phyloP scores from a whole-genome alignment of 2,888 invertebrate genomes.

The Latrodectus elegans region DNA sequence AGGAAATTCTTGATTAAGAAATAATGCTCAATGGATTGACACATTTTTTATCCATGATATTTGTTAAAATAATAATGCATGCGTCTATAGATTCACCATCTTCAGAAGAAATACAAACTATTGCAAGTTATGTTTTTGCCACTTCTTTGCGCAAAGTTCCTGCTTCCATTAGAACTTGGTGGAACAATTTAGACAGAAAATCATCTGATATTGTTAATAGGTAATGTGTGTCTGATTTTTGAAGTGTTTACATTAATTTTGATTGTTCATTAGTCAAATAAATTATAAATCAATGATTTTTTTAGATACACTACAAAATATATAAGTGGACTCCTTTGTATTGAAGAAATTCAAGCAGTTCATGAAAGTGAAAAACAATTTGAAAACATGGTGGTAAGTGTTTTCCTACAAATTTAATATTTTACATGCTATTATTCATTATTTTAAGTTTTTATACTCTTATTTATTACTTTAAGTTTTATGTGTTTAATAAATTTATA shows the following conservation, averaged over 20 bases:
- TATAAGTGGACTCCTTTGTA: conserved; percentile 82
- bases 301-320: conserved; percentile 76
- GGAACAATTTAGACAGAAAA: conserved; percentile 81
- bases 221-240: conserved; percentile 70
- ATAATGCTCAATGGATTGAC: neutral
- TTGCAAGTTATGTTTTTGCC: conserved; percentile 82
- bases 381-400: conserved; percentile 60
- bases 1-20: neutral
- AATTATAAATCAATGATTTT: too few species aligned
- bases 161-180: conserved; percentile 86
- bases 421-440: neutral
- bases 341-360: conserved; percentile 81
- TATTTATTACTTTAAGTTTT: too few species aligned
- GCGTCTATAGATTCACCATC: conserved; percentile 20
- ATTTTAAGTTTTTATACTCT: neutral
- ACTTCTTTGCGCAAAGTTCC: conserved; percentile 81
- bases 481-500: too few species aligned
- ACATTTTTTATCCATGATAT: neutral
- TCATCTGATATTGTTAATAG: conserved; percentile 82
- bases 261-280: too few species aligned
- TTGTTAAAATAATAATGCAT: neutral
- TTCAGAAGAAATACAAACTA: conserved; percentile 43
- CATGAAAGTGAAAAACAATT: conserved; percentile 73
- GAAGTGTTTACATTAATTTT: neutral
- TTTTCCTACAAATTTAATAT: neutral